Evolutionary conservation across 2,888 invertebrate genomes (phyloP).

Genomic region (Cheiracanthium punctorium): DNA sequence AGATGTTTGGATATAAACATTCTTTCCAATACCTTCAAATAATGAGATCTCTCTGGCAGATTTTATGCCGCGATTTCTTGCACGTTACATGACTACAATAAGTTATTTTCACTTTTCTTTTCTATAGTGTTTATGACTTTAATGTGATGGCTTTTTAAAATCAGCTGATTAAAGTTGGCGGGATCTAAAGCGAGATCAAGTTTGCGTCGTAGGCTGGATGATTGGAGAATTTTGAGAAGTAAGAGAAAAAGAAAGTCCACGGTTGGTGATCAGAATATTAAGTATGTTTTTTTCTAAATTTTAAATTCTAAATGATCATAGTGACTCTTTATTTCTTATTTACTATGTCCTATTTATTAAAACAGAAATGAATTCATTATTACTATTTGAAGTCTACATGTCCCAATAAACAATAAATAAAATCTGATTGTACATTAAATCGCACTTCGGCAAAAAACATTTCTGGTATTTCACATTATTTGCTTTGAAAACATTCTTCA

Average conservation of each 20-base stretch:
- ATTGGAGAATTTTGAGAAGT: conserved; percentile 51
- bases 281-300: conserved; percentile 20
- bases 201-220: conserved; percentile 55
- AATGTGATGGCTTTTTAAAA: neutral
- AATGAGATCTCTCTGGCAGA: conserved; percentile 37
- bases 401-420: too few relatives aligned
- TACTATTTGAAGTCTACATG: too few relatives aligned
- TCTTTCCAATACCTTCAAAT: conserved; percentile 23
- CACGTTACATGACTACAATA: conserved; percentile 34
- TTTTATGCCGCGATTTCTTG: conserved; percentile 38
- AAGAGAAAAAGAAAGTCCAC: conserved; percentile 43
- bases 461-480: too few relatives aligned
- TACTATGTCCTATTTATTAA: too few relatives aligned
- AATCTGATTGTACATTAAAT: too few relatives aligned
- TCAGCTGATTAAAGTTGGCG: conserved; percentile 56
- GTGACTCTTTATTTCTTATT: neutral
- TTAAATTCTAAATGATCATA: too few relatives aligned
- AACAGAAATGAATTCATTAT: too few relatives aligned
- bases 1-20: conserved; percentile 40
- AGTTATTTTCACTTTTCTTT: neutral
- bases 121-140: neutral
- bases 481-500: too few relatives aligned
- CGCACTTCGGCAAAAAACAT: too few relatives aligned
- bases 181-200: conserved; percentile 60
- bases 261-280: conserved; percentile 31